Evolutionary conservation across 2,113 vertebrate genomes (phyloP), one percentile per base, ranked within the genome.

Genomic region (Lophura nycthemera): DNA sequence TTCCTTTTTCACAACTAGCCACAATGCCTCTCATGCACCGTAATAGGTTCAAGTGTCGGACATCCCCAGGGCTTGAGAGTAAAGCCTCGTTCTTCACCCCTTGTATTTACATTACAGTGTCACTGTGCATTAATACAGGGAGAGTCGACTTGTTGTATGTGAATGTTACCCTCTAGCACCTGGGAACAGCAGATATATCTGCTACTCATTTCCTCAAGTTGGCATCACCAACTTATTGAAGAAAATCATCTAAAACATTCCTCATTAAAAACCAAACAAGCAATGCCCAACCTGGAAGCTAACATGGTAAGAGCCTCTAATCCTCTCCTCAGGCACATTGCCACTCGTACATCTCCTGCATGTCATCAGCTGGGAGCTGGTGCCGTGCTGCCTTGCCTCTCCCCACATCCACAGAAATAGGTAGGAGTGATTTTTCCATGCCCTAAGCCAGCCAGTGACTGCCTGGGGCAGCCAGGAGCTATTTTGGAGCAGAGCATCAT

Each of bases 381-480:
- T 86, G 76, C 91, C 22, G 4, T n/a, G 0, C 43, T n/a, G 85
- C 65, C 90, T 38, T 4, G 1, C 86, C 57, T 90, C 65, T 81
- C 72, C 73, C 92, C 77, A 20, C 1, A 3, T 4, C n/a, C 92
- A 88, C 86, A 93, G 40, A 93, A 95, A 94, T 86, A 94, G 73
- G 59, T 52, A 38, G 0, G 34, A 83, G 54, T 13, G 61, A 59
- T 89, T 77, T 91, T 96, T 97, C 94, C 96, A 92, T 2, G 29
- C 70, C 75, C 65, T 59, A 20, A 85, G 92, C 89, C 91, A 93
- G 79, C 64, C 72, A 64, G 75, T 40, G 84, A 76, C 79, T 80
- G 29, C 40, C 24, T 22, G 80, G 59, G 79, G 64, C 82, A 94
- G 94, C 91, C 96, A 95, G 78, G 90, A 95, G 88, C 70, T 97